phyloP scores from a whole-genome alignment of 1,140 invertebrate species.

The Drosophila lacteicornis region DNA sequence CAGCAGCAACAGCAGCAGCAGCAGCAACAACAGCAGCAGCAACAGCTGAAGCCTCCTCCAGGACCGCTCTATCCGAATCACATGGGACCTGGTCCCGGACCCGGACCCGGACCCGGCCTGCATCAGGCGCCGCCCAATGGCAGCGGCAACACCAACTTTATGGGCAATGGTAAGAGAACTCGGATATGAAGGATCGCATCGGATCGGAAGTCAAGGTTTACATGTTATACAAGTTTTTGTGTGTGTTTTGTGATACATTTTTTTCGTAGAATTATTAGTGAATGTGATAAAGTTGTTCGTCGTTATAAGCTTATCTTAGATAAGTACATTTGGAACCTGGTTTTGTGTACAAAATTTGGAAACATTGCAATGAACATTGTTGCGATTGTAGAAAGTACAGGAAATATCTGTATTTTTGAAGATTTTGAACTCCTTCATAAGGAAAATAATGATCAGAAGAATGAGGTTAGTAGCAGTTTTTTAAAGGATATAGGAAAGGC shows the following conservation, averaged over 20 bases:
- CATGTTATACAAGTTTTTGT: background rate
- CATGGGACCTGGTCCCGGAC: constrained; percentile 19
- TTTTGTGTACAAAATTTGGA: background rate
- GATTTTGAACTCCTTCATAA: background rate
- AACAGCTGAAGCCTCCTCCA: constrained; percentile 37
- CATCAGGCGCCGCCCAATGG: constrained; percentile 40
- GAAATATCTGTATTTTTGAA: background rate
- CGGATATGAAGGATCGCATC: constrained; percentile 6
- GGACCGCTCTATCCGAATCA: constrained; percentile 60
- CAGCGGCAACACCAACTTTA: constrained; percentile 60
- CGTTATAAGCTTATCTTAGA: background rate
- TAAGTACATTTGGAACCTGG: background rate
- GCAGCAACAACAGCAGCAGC: constrained; percentile 42
- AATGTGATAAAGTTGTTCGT: constrained; percentile 10
- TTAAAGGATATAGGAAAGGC: too few species aligned
- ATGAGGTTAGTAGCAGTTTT: background rate
- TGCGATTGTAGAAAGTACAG: background rate
- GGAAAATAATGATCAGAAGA: background rate
- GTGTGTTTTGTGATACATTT: constrained; percentile 1
- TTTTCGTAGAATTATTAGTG: constrained; percentile 10
- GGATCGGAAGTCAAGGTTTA: background rate
- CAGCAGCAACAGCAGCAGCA: constrained; percentile 64
- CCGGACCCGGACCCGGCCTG: constrained; percentile 23
- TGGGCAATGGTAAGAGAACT: constrained; percentile 65
- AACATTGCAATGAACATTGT: background rate